phyloP scores from a whole-genome alignment of 1,140 invertebrate genomes.

The Ptiloglossa arizonensis region DNA sequence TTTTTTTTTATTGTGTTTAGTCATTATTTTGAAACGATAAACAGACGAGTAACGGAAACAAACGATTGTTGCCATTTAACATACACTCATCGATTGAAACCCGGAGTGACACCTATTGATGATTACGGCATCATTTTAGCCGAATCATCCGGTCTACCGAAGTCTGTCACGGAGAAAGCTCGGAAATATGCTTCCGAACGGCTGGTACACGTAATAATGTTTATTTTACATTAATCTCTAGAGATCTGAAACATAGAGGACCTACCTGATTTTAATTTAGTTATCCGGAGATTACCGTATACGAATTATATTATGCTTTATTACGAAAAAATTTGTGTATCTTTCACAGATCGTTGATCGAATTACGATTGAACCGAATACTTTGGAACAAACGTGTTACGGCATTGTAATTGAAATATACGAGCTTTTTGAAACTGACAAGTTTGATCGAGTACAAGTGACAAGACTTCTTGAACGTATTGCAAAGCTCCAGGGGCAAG shows the following conservation, averaged over 20 bases:
- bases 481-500: not conserved
- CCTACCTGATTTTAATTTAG: too few species aligned
- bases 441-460: not conserved
- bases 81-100: conserved; percentile 79
- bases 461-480: not conserved
- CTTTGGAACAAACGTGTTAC: conserved; percentile 48
- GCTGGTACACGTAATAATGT: not conserved
- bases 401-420: conserved; percentile 25
- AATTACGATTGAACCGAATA: not conserved
- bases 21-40: conserved; percentile 76
- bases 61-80: conserved; percentile 61
- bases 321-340: not conserved
- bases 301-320: not conserved
- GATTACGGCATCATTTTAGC: conserved; percentile 82
- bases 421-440: conserved; percentile 35
- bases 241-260: too few species aligned
- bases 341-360: conserved; percentile 10
- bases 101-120: conserved; percentile 73
- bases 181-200: conserved; percentile 37
- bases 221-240: too few species aligned
- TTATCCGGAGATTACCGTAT: too few species aligned
- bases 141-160: conserved; percentile 70
- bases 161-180: conserved; percentile 42
- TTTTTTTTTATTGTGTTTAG: conserved; percentile 64
- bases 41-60: conserved; percentile 7